These are phyloP conservation scores for Dendrocincla fuliginosa DNA, from an alignment of 2,797 vertebrate species.

Conservation along the genomic window DNA sequence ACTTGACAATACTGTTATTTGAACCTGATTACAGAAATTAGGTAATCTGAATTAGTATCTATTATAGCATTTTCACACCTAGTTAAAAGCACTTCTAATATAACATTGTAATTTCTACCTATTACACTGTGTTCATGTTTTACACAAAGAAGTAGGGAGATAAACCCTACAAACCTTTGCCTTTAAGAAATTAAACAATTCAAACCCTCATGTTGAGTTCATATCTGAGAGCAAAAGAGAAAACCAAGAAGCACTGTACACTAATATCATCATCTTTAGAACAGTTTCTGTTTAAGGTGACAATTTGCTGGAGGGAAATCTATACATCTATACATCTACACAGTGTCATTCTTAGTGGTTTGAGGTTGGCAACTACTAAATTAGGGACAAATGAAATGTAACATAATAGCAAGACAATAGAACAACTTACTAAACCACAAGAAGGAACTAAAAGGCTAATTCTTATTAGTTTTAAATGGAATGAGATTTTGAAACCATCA, in stretches of 20 bases:
- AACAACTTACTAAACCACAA: neutral
- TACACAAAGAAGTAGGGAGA: neutral
- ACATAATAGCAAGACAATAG: neutral
- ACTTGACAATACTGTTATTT: neutral
- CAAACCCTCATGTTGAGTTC: neutral
- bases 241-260: too few species aligned
- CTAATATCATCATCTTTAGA: neutral
- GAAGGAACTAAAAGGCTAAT: neutral
- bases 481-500: neutral
- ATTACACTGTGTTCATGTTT: neutral
- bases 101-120: neutral
- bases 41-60: neutral
- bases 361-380: neutral
- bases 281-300: neutral
- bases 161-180: neutral
- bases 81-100: neutral
- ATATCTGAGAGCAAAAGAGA: neutral
- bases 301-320: neutral
- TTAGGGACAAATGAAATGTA: neutral
- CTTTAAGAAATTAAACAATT: neutral
- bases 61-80: neutral
- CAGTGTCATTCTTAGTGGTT: neutral
- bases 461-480: neutral
- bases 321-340: neutral
- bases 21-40: neutral